Evolutionary conservation across 2,888 invertebrate species (phyloP).

Genomic region (Barypeithes pellucidus): DNA sequence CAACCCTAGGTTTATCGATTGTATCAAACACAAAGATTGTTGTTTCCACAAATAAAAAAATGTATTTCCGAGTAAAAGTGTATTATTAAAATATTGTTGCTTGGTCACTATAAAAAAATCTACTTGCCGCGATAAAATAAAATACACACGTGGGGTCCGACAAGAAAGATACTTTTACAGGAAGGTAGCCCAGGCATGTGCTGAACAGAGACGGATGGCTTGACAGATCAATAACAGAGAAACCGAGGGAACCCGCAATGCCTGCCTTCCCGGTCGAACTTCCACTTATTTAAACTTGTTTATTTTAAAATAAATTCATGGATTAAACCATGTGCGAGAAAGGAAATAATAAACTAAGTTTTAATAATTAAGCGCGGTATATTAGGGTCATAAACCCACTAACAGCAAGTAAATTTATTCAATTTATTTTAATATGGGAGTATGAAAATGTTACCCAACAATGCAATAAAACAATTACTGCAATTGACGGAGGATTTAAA

Average conservation of each 20-base stretch:
- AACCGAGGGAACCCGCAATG: conserved; percentile 36
- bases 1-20: too few relatives aligned
- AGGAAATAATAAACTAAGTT: background rate
- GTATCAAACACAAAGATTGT: too few relatives aligned
- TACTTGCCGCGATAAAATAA: conserved; percentile 49
- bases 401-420: conserved; percentile 34
- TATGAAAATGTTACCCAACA: conserved; percentile 51
- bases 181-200: conserved; percentile 30
- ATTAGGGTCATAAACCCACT: conserved; percentile 13
- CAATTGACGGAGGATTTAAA: conserved; percentile 52
- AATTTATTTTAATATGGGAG: conserved; percentile 37
- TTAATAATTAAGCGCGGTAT: conserved; percentile 26
- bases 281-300: conserved; percentile 30
- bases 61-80: too few relatives aligned
- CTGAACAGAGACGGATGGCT: conserved; percentile 57
- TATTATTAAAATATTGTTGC: too few relatives aligned
- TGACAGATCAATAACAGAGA: conserved; percentile 62
- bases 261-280: conserved; percentile 17
- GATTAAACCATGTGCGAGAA: conserved; percentile 12
- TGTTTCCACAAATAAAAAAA: too few relatives aligned
- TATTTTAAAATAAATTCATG: conserved; percentile 1
- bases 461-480: conserved; percentile 48
- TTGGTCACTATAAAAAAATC: background rate
- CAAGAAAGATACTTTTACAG: conserved; percentile 50
- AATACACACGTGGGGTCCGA: conserved; percentile 58